A percentile compares a stretch with the other conserved stretches of the same genome.
These are phyloP conservation scores for Eriosoma lanigerum DNA, from an alignment of 1,140 invertebrate genomes.

Conservation along the genomic window DNA sequence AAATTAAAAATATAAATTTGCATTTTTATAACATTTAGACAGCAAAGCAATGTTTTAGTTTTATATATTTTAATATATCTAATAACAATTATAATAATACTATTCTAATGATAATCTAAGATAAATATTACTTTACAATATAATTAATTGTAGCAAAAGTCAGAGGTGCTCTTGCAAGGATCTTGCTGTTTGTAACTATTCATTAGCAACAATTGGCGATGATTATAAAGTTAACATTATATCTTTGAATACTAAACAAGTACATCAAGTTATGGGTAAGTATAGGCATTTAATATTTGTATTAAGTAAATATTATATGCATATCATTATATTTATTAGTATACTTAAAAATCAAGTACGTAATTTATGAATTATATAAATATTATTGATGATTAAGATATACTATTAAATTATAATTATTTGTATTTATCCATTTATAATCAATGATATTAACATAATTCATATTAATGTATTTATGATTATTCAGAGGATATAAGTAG, in stretches of 20 bases:
- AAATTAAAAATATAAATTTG: no score
- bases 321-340: no score
- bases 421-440: neutral
- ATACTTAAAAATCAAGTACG: no score
- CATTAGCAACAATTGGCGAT: slow-evolving; percentile 44
- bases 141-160: neutral
- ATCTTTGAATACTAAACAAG: slow-evolving; percentile 37
- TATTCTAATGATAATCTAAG: no score
- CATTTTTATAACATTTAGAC: no score
- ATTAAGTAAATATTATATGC: no score
- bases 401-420: neutral
- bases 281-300: neutral
- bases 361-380: no score
- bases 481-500: slow-evolving; percentile 33
- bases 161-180: slow-evolving; percentile 31
- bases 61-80: no score
- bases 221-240: slow-evolving; percentile 38
- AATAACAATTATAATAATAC: no score
- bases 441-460: neutral
- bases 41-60: no score
- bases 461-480: neutral
- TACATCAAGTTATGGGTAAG: slow-evolving; percentile 32
- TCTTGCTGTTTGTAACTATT: slow-evolving; percentile 36
- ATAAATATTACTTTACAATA: no score
- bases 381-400: neutral